Evolutionary conservation across 2,888 invertebrate genomes (phyloP).

Genomic region (Zele albiditarsus): DNA sequence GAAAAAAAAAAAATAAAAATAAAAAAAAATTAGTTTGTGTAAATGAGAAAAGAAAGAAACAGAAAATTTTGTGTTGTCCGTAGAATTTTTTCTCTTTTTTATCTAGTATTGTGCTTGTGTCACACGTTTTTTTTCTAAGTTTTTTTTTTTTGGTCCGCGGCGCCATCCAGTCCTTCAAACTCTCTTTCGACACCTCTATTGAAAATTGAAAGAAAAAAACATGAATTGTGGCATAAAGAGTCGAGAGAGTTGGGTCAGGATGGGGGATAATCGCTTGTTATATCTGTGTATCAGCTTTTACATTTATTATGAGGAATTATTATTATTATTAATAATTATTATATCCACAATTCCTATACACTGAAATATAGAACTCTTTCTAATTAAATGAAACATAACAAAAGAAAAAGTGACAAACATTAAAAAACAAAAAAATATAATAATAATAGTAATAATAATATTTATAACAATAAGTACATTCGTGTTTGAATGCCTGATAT

Average conservation of each 20-base stretch:
- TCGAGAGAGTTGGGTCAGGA: conserved; percentile 26
- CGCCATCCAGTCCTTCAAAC: neutral
- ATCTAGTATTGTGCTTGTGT: neutral
- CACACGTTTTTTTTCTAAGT: neutral
- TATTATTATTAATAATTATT: conserved; percentile 54
- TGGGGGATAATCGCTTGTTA: conserved; percentile 67
- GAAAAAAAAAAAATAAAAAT: conserved; percentile 34
- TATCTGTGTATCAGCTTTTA: conserved; percentile 71
- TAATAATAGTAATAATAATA: conserved; percentile 2
- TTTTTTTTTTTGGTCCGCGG: conserved; percentile 2
- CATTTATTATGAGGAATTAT: conserved; percentile 65
- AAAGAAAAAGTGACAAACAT: conserved; percentile 20
- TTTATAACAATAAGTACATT: neutral
- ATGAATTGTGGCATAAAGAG: neutral
- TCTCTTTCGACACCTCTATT: neutral
- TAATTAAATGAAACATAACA: conserved; percentile 24
- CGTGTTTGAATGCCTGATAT: neutral
- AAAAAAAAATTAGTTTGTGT: conserved; percentile 46
- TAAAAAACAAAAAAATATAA: conserved; percentile 4
- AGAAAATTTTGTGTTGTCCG: conserved; percentile 6
- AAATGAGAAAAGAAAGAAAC: neutral
- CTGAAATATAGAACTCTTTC: conserved; percentile 9
- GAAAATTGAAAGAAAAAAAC: neutral
- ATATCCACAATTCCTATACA: conserved; percentile 6
- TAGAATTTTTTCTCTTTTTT: neutral